A percentile compares a stretch with the other conserved stretches of the same genome.
Evolutionary conservation across 2,797 vertebrate genomes (phyloP).

Genomic region (Bovichtus variegatus): DNA sequence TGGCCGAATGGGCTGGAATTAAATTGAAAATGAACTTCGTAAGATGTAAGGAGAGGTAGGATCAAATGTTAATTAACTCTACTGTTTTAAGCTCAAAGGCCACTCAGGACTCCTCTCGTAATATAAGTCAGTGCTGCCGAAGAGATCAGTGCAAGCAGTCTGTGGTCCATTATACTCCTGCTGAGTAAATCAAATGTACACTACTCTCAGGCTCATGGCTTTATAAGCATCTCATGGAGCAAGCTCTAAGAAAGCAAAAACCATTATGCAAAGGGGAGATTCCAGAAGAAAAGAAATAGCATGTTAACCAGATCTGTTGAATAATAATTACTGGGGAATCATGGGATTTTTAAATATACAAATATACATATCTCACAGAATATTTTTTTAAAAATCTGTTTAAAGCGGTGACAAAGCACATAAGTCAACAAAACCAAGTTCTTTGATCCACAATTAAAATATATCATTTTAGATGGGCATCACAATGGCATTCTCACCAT

Average conservation of each 20-base stretch:
- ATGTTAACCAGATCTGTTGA: constrained; percentile 17
- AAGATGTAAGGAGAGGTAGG: constrained; percentile 72
- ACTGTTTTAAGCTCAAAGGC: constrained; percentile 82
- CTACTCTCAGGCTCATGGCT: constrained; percentile 46
- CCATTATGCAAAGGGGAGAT: constrained; percentile 14
- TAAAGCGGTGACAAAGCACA: neutral
- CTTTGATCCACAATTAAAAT: neutral
- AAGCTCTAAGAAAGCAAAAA: constrained; percentile 45
- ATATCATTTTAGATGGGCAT: neutral
- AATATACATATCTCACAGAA: neutral
- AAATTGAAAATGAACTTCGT: constrained; percentile 71
- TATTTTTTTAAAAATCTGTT: neutral
- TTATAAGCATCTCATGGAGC: constrained; percentile 46
- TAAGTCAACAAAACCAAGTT: too few species aligned
- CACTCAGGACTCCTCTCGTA: constrained; percentile 76
- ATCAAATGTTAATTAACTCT: constrained; percentile 85
- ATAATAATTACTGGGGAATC: neutral
- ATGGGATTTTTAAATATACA: neutral
- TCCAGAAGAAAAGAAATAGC: neutral
- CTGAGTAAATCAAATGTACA: constrained; percentile 76
- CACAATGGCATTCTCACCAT: neutral
- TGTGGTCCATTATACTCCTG: constrained; percentile 66
- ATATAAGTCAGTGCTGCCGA: constrained; percentile 67
- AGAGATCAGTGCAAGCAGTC: constrained; percentile 64
- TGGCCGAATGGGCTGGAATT: constrained; percentile 57